phyloP scores from a whole-genome alignment of 2,888 invertebrate species.

The Amphipoea lucens region DNA sequence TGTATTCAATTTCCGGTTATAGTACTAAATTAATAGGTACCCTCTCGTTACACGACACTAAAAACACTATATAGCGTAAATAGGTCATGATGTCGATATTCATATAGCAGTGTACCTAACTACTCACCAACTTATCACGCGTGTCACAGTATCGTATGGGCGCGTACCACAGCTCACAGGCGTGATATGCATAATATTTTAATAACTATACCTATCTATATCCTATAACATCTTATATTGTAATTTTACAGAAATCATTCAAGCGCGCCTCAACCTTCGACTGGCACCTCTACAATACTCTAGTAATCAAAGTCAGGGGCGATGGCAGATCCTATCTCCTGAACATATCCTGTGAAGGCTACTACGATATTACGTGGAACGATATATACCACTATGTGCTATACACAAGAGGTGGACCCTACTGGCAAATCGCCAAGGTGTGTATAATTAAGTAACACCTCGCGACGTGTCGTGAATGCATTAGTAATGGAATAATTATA shows the following conservation, averaged over 20 bases:
- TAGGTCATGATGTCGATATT: neutral
- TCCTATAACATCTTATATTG: neutral
- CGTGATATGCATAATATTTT: neutral
- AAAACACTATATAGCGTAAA: neutral
- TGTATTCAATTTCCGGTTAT: neutral
- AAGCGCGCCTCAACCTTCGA: slow-evolving; percentile 92
- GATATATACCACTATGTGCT: slow-evolving; percentile 96
- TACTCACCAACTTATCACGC: neutral
- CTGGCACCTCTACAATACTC: slow-evolving; percentile 94
- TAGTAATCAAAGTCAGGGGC: slow-evolving; percentile 95
- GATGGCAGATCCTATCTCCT: slow-evolving; percentile 98
- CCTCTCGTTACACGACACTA: too few relatives aligned
- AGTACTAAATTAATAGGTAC: neutral
- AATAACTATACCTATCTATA: neutral
- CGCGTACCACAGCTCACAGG: neutral
- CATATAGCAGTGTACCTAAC: neutral
- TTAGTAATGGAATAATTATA: slow-evolving; percentile 35
- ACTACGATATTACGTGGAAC: slow-evolving; percentile 96
- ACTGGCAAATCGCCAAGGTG: slow-evolving; percentile 98
- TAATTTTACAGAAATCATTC: slow-evolving; percentile 93
- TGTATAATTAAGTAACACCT: slow-evolving; percentile 32
- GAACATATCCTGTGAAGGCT: slow-evolving; percentile 93
- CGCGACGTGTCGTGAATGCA: slow-evolving; percentile 16
- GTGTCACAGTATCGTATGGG: neutral
- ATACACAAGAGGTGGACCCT: slow-evolving; percentile 98